These are phyloP conservation scores for Drosophila sturtevanti DNA, from an alignment of 1,140 invertebrate species.

Conservation along the genomic window DNA sequence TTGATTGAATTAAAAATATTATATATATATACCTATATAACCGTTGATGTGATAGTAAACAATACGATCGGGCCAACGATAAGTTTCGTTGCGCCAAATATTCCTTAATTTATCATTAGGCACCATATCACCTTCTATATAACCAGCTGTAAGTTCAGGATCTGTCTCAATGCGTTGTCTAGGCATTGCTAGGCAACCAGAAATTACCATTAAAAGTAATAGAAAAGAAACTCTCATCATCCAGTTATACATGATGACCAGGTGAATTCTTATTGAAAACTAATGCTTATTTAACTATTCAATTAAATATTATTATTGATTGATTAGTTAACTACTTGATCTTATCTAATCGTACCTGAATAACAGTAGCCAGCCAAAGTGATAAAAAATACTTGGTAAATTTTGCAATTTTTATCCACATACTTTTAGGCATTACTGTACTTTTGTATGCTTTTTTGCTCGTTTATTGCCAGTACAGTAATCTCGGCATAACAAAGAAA, in stretches of 20 bases:
- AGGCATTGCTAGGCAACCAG: background rate
- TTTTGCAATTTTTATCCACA: background rate
- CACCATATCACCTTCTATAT: conserved; percentile 69
- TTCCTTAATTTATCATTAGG: conserved; percentile 73
- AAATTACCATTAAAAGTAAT: background rate
- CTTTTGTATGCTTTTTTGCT: background rate
- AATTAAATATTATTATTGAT: background rate
- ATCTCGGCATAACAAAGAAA: background rate
- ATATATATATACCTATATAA: conserved; percentile 45
- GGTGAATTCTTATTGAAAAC: background rate
- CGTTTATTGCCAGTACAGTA: background rate
- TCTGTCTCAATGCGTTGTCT: conserved; percentile 36
- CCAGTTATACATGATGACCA: background rate
- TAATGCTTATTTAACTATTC: background rate
- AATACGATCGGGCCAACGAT: conserved; percentile 86
- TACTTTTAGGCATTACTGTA: background rate
- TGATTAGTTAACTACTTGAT: background rate
- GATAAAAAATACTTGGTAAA: background rate
- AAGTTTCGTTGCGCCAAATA: conserved; percentile 84
- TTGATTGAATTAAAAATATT: background rate
- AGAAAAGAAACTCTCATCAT: background rate
- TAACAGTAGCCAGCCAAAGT: background rate
- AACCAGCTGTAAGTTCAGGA: conserved; percentile 63
- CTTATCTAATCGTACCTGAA: background rate
- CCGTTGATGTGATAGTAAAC: conserved; percentile 85